phyloP scores from a whole-genome alignment of 2,888 invertebrate species.

The Leucozona laternaria region DNA sequence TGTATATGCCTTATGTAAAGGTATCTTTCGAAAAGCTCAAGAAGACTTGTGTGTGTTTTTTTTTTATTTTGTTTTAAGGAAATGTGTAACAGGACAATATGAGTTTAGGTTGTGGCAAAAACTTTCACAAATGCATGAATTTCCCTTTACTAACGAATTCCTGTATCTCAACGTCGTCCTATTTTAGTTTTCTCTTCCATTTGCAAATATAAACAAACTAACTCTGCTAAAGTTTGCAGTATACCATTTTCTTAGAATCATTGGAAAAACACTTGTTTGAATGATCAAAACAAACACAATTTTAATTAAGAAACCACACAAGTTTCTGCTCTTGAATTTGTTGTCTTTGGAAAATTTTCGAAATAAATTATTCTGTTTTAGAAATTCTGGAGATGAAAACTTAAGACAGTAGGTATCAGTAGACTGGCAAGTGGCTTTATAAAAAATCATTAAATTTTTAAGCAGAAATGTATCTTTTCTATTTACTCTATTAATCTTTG shows the following conservation, averaged over 20 bases:
- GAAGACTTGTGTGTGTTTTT: no score
- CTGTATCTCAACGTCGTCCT: background rate
- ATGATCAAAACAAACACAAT: conserved; percentile 13
- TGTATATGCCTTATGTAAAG: background rate
- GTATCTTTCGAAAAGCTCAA: background rate
- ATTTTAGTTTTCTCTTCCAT: background rate
- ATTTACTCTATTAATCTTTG: no score
- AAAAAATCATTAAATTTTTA: no score
- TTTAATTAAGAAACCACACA: conserved; percentile 11
- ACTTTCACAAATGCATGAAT: background rate
- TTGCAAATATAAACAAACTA: conserved; percentile 7
- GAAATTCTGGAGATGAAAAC: background rate
- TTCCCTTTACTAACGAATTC: conserved; percentile 2
- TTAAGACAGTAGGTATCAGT: background rate
- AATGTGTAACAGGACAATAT: background rate
- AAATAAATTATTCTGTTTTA: background rate
- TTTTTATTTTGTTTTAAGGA: background rate
- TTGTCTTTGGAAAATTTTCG: background rate
- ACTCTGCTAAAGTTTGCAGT: background rate
- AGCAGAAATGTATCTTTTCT: no score
- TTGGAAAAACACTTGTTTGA: conserved; percentile 14
- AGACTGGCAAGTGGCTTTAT: no score
- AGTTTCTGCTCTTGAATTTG: background rate
- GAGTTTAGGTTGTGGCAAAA: background rate
- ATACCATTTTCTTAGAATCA: background rate